Conservation (phyloP, 2,113 vertebrate species). For the Prionailurus bengalensis region DNA sequence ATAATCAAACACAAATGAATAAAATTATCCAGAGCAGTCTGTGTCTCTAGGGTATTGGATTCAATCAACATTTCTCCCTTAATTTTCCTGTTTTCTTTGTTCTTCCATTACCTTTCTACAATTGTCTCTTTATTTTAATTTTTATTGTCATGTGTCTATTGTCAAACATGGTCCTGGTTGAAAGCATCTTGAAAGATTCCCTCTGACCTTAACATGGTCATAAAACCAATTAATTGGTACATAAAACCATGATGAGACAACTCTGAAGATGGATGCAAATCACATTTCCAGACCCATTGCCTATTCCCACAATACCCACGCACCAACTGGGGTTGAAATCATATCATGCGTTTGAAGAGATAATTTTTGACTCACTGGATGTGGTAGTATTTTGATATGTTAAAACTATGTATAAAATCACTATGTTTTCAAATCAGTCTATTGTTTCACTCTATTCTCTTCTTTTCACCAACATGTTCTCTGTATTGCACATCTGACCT, state of each 20-base stretch:
- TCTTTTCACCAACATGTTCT: neutral
- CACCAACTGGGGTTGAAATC: neutral
- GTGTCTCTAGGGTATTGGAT: neutral
- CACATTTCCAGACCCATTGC: neutral
- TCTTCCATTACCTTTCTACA: neutral
- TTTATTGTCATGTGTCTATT: conserved; percentile 6
- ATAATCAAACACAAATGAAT: neutral
- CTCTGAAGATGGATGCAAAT: neutral
- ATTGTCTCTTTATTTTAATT: neutral
- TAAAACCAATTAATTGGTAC: conserved; percentile 7
- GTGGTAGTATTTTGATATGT: neutral
- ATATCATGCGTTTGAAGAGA: neutral
- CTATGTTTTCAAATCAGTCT: neutral
- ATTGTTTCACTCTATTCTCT: neutral
- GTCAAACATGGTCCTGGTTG: neutral
- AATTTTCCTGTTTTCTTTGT: neutral
- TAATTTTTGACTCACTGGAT: neutral
- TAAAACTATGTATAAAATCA: neutral
- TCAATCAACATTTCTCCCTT: neutral
- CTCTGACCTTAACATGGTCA: neutral
- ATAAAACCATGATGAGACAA: conserved; percentile 23
- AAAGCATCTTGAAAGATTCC: conserved; percentile 42
- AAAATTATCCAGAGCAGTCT: neutral
- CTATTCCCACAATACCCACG: neutral
- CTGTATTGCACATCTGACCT: neutral